Conservation (phyloP, 2,113 vertebrate species). For the Cynopterus brachyotis region DNA sequence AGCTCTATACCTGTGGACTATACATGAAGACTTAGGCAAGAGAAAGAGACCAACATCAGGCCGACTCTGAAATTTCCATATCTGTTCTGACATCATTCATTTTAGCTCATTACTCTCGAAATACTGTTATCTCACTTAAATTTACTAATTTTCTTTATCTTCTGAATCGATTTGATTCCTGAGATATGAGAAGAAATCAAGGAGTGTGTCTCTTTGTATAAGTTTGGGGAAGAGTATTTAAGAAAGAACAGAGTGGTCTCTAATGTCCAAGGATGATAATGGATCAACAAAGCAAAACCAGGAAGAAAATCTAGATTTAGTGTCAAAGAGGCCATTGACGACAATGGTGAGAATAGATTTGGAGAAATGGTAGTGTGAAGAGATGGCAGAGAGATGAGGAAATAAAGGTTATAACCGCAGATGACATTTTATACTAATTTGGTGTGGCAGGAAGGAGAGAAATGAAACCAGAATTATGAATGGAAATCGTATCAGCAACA, state of each 20-base stretch:
- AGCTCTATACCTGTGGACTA: not conserved
- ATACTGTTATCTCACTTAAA: not conserved
- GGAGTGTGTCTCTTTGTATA: not conserved
- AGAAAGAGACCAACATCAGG: not conserved
- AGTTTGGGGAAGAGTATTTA: not conserved
- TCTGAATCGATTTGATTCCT: not conserved
- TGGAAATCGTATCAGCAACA: not conserved
- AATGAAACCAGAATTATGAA: not conserved
- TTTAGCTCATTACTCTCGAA: not conserved
- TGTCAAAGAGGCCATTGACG: not conserved
- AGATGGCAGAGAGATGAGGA: not conserved
- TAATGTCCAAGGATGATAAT: not conserved
- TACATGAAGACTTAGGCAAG: not conserved
- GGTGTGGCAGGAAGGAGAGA: not conserved
- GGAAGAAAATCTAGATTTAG: not conserved
- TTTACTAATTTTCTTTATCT: not conserved
- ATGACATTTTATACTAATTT: not conserved
- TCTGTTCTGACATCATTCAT: not conserved
- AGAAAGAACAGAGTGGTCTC: not conserved
- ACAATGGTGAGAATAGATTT: not conserved
- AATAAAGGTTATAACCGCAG: not conserved
- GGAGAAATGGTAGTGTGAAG: not conserved
- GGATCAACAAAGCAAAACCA: not conserved
- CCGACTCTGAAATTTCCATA: not conserved
- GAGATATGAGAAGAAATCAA: not conserved